Percentiles rank a stretch among this genome's conserved stretches.
phyloP scores from a whole-genome alignment of 2,113 vertebrate genomes.

The Thamnaconus septentrionalis region DNA sequence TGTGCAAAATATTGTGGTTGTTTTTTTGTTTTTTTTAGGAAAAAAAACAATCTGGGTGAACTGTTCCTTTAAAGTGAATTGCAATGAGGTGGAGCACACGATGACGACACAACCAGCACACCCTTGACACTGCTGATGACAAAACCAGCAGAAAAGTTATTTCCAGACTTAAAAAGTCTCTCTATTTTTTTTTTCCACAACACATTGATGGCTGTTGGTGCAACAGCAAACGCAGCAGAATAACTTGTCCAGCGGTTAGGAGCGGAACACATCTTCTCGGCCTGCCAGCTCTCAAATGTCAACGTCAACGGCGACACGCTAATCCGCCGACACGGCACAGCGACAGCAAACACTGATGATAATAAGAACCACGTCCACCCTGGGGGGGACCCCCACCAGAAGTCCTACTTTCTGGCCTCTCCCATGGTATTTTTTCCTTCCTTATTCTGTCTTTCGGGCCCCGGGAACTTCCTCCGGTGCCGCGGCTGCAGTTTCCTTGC shows the following conservation, averaged over 20 bases:
- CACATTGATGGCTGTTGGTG: no score
- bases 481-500: conserved; percentile 53
- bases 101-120: no score
- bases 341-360: conserved; percentile 28
- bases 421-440: not conserved
- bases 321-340: conserved; percentile 24
- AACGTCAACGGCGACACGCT: conserved; percentile 13
- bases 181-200: no score
- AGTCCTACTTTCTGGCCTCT: conserved; percentile 21
- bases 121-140: no score
- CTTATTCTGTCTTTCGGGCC: conserved; percentile 24
- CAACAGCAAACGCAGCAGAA: not conserved
- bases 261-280: conserved; percentile 4
- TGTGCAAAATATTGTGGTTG: no score
- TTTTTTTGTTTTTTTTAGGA: no score
- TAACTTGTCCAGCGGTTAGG: not conserved
- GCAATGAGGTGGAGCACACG: no score
- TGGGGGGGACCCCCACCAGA: conserved; percentile 19
- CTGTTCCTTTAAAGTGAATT: no score
- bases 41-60: no score
- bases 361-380: no score
- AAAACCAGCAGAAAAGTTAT: no score
- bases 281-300: conserved; percentile 19
- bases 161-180: no score
- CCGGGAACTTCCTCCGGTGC: conserved; percentile 19